Conservation (phyloP, 2,888 invertebrate species). For the Criorhina ranunculi region DNA sequence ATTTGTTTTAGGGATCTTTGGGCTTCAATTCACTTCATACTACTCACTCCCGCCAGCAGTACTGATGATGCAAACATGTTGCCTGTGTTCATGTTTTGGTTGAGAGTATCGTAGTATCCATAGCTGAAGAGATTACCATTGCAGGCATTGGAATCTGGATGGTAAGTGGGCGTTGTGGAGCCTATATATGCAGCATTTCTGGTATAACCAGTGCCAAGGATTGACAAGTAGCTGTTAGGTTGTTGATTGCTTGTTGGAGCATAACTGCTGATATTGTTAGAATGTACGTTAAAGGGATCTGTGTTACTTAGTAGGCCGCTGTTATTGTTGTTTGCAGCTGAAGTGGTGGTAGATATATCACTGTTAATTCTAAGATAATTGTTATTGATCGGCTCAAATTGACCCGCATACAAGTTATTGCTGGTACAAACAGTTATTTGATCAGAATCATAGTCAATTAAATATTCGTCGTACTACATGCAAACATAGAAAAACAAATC, state of each 20-base stretch:
- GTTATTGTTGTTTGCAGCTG: conserved; percentile 41
- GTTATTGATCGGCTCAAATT: conserved; percentile 69
- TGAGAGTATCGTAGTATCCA: conserved; percentile 58
- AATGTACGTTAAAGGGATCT: conserved; percentile 61
- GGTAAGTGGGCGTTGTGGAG: conserved; percentile 20
- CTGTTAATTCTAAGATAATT: conserved; percentile 62
- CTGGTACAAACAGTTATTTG: conserved; percentile 77
- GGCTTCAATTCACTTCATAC: conserved; percentile 8
- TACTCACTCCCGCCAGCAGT: conserved; percentile 63
- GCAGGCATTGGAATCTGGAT: conserved; percentile 38
- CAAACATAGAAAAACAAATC: conserved; percentile 77
- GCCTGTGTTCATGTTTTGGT: conserved; percentile 54
- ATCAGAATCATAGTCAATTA: conserved; percentile 79
- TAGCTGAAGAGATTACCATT: conserved; percentile 68
- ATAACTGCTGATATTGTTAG: conserved; percentile 30
- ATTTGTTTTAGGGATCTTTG: conserved; percentile 10
- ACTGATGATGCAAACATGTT: conserved; percentile 58
- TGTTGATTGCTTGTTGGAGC: conserved; percentile 33
- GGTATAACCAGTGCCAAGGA: conserved; percentile 50
- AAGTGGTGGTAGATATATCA: conserved; percentile 75
- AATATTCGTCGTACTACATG: conserved; percentile 79
- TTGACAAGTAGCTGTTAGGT: conserved; percentile 37
- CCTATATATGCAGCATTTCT: conserved; percentile 27
- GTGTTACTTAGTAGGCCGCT: conserved; percentile 41
- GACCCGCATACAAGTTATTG: conserved; percentile 73